Conservation (phyloP, 1,140 invertebrate species). For the Monomorium pharaonis region DNA sequence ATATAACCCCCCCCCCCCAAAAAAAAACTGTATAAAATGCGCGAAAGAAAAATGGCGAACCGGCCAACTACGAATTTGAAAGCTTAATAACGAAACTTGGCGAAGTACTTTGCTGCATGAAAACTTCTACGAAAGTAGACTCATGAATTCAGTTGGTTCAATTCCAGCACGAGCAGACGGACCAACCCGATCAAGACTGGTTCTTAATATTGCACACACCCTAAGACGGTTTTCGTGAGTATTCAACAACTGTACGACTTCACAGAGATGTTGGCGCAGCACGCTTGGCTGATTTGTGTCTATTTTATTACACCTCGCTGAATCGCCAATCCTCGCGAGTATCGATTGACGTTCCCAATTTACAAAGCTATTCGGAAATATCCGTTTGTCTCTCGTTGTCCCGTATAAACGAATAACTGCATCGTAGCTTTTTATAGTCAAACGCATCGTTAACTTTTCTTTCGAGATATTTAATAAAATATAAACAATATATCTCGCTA, state of each 20-base stretch:
- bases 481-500: not conserved
- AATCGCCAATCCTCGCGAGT: constrained; percentile 19
- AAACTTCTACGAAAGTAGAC: constrained; percentile 64
- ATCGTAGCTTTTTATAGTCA: constrained; percentile 2
- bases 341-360: constrained; percentile 32
- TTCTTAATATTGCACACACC: constrained; percentile 51
- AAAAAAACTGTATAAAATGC: not conserved
- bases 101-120: constrained; percentile 31
- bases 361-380: constrained; percentile 8
- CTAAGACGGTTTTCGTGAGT: constrained; percentile 40
- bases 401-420: constrained; percentile 19
- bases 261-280: not conserved
- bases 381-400: not conserved
- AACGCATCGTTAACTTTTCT: constrained; percentile 36
- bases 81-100: constrained; percentile 55
- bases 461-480: constrained; percentile 10
- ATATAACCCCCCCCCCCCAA: constrained; percentile 31
- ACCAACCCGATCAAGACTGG: not conserved
- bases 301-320: constrained; percentile 48
- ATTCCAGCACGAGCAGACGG: constrained; percentile 23
- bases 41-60: not conserved
- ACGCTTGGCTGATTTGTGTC: constrained; percentile 19
- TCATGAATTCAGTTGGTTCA: constrained; percentile 66
- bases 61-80: constrained; percentile 48
- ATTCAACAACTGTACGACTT: constrained; percentile 44